Base-by-base conservation (phyloP, 2,888 invertebrate species). In the Archips xylosteana region DNA sequence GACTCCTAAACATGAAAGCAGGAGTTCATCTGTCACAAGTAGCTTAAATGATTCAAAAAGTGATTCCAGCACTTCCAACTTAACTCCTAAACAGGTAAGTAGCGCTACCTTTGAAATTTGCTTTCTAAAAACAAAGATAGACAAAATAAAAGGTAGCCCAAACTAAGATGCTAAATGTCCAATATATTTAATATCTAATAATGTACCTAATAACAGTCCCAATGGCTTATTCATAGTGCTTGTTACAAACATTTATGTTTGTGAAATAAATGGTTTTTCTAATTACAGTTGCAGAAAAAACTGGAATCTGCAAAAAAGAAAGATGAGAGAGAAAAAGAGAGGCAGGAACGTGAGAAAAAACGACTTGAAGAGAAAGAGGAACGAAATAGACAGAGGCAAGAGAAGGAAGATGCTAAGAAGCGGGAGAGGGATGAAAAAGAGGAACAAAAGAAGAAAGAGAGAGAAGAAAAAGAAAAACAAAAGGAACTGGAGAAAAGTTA, bases 401-500 rank as follows among this genome's bases (percentile, higher is more conserved):
- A 95, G 71, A 94, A 93, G 75, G 92, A 92, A 80, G 94, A 94
- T 80, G 89, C 88, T 70, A 92, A 88, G 77, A 91, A 79, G 62
- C 91, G 89, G 76, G 92, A 93, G 70, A 91, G 86, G 74, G 94
- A 94, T 74, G 92, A 95, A 82, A 95, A 95, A 83, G 95, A 95
- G 76, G 95, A 95, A 79, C 95, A 85, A 79, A 95, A 84, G 79
- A 89, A 84, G 60, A 95, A 94, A 81, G 95, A 95, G 77, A 95
- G 87, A 77, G 95, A 92, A 90, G 92, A 87, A 89, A 95, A 89
- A 87, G 95, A 89, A 85, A 95, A 85, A 84, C 86, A 95, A 85
- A 87, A 89, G 85, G 84, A 96, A 88, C 78, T 96, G 92, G 87
- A 97, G 76, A 92, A 95, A 90, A 93, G 95, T 88, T 87, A 83